Evolutionary conservation across 2,113 vertebrate genomes (phyloP).

Genomic region (Prionailurus bengalensis): DNA sequence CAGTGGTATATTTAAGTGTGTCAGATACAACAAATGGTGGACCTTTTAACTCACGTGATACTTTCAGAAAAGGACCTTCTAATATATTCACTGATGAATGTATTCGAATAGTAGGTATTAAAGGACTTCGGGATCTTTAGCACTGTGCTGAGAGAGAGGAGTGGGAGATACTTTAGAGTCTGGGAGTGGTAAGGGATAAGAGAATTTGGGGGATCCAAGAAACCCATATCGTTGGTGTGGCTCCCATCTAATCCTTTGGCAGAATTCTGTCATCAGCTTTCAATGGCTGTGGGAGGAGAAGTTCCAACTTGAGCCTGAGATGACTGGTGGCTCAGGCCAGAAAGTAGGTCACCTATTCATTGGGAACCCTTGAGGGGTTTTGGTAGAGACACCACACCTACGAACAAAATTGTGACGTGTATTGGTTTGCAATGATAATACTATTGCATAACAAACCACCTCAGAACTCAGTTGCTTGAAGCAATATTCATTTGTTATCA

Average conservation of each 20-base stretch:
- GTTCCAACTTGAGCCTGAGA: not conserved
- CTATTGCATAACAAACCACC: not conserved
- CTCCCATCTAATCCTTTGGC: not conserved
- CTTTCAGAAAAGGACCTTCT: conserved; percentile 41
- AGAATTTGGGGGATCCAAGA: not conserved
- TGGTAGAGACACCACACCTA: not conserved
- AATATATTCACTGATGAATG: not conserved
- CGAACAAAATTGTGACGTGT: not conserved
- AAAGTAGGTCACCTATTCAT: conserved; percentile 29
- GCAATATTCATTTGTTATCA: rapidly evolving
- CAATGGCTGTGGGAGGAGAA: not conserved
- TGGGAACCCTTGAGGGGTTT: not conserved
- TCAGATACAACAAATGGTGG: not conserved
- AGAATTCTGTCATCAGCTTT: not conserved
- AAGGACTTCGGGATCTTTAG: not conserved
- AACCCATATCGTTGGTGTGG: not conserved
- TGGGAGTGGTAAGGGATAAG: not conserved
- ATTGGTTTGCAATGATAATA: not conserved
- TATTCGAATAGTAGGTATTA: not conserved
- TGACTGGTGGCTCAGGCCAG: not conserved
- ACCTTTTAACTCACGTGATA: not conserved
- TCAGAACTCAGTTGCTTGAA: not conserved
- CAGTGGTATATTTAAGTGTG: not conserved
- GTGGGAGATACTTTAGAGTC: not conserved
- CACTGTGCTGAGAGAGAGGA: not conserved